Evolutionary conservation across 2,797 vertebrate genomes (phyloP).

Genomic region (Novumbra hubbsi): DNA sequence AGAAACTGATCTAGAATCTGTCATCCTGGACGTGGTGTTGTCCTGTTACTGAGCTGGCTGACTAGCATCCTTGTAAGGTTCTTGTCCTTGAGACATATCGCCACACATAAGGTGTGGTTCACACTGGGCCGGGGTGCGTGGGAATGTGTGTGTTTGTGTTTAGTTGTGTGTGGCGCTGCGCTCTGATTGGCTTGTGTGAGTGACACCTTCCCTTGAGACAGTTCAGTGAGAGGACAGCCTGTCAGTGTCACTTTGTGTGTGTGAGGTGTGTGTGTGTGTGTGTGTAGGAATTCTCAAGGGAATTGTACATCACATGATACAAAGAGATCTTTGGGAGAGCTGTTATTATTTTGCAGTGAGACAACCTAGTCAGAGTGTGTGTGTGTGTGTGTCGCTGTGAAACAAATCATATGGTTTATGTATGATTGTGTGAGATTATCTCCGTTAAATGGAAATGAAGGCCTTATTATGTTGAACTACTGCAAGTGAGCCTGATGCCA

Average conservation of each 20-base stretch:
- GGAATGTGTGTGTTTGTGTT: background rate
- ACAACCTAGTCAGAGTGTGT: conserved; percentile 12
- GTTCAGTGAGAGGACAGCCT: background rate
- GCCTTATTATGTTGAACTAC: background rate
- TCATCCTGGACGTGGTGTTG: background rate
- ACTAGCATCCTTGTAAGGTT: no score
- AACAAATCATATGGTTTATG: background rate
- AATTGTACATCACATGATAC: conserved; percentile 1
- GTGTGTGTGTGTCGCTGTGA: background rate
- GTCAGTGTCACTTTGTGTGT: background rate
- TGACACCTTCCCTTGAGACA: background rate
- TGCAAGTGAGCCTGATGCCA: background rate
- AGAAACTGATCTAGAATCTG: background rate
- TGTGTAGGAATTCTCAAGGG: conserved; percentile 4
- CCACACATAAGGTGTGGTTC: background rate
- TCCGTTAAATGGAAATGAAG: background rate
- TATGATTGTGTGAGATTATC: background rate
- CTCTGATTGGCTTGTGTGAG: conserved; percentile 13
- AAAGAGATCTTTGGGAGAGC: background rate
- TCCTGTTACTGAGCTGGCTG: no score
- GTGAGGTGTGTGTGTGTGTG: conserved; percentile 8
- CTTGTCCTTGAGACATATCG: no score
- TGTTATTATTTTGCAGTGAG: conserved; percentile 14
- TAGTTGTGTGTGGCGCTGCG: conserved; percentile 8
- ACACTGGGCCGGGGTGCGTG: conserved; percentile 1